Evolutionary conservation across 2,888 invertebrate species (phyloP), one percentile per base, ranked within the genome.

Genomic region (Nebria salina): DNA sequence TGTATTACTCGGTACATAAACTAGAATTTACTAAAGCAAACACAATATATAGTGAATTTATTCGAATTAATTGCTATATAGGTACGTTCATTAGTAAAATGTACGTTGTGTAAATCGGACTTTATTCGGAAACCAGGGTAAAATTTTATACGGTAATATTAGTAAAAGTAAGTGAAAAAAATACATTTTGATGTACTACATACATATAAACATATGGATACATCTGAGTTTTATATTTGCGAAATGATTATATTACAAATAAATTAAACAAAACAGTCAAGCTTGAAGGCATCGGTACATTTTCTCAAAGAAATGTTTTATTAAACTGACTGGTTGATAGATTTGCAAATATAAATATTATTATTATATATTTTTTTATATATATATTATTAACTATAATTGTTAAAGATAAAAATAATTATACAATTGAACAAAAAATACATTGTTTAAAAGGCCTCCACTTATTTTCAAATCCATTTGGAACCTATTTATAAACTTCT

Each of bases 1-100:
- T 73, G 34, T 78, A 73, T 73, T 78, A 65, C 73, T 54, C 15
- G 54, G 54, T 54, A 54, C 54, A 13, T 54, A 54, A 54, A 54
- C 54, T 7, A 54, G 54, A 54, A 54, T 54, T 54, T 54, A 54
- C 54, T 54, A 54, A 54, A 54, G 65, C 73, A 72, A 73, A 72
- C 65, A 73, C 42, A 78, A 78, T 72, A 72, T 78, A 78, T 78
- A 65, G 73, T 73, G 65, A 72, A 78, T 78, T 73, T 78, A 78
- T 73, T 41, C 72, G 41, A n/a, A 25, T 65, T 54, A 64, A 72
- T 72, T 72, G 72, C 77, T 73, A 73, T 78, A 34, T 34, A 34
- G 4, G 72, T 72, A 73, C 42, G 77, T 78, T 78, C 72, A 73
- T 78, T 78, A 73, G 65, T 54, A 73, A 72, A 77, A 72, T 77